A percentile compares a stretch with the other conserved stretches of the same genome.
These are phyloP conservation scores for Tinea trinotella DNA, from an alignment of 2,888 invertebrate species.

Conservation along the genomic window DNA sequence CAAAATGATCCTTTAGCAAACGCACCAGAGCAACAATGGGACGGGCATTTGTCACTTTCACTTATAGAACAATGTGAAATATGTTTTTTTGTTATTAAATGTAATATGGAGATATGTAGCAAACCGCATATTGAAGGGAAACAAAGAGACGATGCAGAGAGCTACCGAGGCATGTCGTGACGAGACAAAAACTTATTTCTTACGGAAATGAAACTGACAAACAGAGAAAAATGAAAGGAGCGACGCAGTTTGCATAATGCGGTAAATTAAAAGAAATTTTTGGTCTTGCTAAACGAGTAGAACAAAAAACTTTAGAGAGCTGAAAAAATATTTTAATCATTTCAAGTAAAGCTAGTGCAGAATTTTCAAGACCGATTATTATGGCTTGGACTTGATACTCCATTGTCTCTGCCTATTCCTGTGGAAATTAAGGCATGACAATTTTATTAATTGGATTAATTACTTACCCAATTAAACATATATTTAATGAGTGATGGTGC, in stretches of 20 bases:
- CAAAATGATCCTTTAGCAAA: constrained; percentile 52
- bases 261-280: constrained; percentile 60
- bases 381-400: too few species aligned
- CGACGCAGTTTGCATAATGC: constrained; percentile 55
- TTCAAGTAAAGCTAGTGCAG: too few species aligned
- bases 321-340: too few species aligned
- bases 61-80: constrained; percentile 30
- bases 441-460: too few species aligned
- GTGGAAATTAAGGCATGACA: too few species aligned
- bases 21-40: constrained; percentile 29
- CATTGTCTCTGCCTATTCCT: too few species aligned
- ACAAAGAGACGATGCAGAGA: constrained; percentile 49
- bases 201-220: constrained; percentile 59
- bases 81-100: constrained; percentile 11
- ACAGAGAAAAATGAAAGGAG: constrained; percentile 53
- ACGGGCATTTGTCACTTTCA: constrained; percentile 47
- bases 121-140: constrained; percentile 51
- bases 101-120: constrained; percentile 44
- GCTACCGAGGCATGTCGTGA: constrained; percentile 51
- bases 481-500: too few species aligned
- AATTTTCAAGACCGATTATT: too few species aligned
- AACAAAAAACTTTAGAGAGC: constrained; percentile 24
- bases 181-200: constrained; percentile 59
- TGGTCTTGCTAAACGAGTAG: constrained; percentile 43
- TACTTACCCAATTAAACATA: too few species aligned